Evolutionary conservation across 2,113 vertebrate genomes (phyloP).

Genomic region (Myotis davidii): DNA sequence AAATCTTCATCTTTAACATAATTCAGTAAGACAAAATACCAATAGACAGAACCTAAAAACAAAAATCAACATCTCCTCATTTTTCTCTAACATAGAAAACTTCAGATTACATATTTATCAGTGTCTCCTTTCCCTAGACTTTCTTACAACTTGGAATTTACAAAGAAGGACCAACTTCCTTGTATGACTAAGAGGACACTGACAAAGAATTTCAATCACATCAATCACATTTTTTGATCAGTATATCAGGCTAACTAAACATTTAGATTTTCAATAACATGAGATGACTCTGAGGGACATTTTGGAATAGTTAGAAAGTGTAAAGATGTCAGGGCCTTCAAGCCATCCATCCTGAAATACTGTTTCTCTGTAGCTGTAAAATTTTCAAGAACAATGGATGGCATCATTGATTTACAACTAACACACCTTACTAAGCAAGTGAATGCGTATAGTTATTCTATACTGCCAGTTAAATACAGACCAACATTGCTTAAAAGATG

Average conservation of each 20-base stretch:
- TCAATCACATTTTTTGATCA: not conserved
- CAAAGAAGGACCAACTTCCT: not conserved
- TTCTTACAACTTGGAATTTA: not conserved
- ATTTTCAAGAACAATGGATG: not conserved
- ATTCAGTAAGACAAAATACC: conserved; percentile 99
- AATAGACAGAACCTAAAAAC: conserved; percentile 94
- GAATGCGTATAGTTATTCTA: not conserved
- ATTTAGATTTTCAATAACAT: not conserved
- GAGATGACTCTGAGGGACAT: not conserved
- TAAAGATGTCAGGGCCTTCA: not conserved
- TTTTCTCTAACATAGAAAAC: conserved; percentile 4
- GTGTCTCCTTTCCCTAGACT: not conserved
- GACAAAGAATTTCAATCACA: not conserved
- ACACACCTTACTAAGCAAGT: not conserved
- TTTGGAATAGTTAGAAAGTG: not conserved
- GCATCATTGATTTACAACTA: not conserved
- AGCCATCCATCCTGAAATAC: not conserved
- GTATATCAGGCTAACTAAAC: not conserved
- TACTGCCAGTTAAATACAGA: not conserved
- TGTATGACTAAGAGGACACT: not conserved
- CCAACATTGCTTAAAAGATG: not conserved
- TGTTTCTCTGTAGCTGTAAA: not conserved
- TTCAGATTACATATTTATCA: not conserved
- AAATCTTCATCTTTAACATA: conserved; percentile 99
- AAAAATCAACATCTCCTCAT: not conserved